These are phyloP conservation scores for Rhagophthalmus giganteus DNA, from an alignment of 2,888 invertebrate species.

Conservation along the genomic window DNA sequence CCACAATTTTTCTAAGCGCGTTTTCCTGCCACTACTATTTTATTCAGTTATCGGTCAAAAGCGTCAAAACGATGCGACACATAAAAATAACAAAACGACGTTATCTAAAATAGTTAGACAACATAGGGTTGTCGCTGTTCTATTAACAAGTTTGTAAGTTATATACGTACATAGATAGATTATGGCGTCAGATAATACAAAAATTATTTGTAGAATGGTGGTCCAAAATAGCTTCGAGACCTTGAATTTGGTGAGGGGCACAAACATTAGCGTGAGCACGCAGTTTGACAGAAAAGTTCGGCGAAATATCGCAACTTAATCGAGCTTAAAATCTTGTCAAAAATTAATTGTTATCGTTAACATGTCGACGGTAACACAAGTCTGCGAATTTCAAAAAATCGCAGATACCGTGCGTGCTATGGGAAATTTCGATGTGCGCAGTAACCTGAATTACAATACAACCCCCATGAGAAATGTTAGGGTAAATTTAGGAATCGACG, in stretches of 20 bases:
- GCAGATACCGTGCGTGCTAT: constrained; percentile 18
- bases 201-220: constrained; percentile 36
- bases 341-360: constrained; percentile 3
- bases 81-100: too few relatives aligned
- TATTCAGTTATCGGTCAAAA: not conserved
- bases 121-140: not conserved
- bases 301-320: constrained; percentile 12
- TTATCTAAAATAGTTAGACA: not conserved
- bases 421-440: constrained; percentile 5
- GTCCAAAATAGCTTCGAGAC: constrained; percentile 37
- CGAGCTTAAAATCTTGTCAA: constrained; percentile 1
- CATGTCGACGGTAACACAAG: constrained; percentile 21
- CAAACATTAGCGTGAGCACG: constrained; percentile 20
- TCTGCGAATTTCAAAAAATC: constrained; percentile 27
- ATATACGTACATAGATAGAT: constrained; percentile 12
- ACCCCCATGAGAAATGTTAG: constrained; percentile 34
- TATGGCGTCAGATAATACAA: constrained; percentile 20
- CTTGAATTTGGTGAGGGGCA: constrained; percentile 36
- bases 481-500: constrained; percentile 62
- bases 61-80: too few relatives aligned
- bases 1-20: constrained; percentile 8
- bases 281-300: constrained; percentile 29
- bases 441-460: constrained; percentile 2
- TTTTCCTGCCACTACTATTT: not conserved
- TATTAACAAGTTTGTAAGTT: not conserved